Evolutionary conservation across 2,797 vertebrate species (phyloP).

Genomic region (Balearica regulorum): DNA sequence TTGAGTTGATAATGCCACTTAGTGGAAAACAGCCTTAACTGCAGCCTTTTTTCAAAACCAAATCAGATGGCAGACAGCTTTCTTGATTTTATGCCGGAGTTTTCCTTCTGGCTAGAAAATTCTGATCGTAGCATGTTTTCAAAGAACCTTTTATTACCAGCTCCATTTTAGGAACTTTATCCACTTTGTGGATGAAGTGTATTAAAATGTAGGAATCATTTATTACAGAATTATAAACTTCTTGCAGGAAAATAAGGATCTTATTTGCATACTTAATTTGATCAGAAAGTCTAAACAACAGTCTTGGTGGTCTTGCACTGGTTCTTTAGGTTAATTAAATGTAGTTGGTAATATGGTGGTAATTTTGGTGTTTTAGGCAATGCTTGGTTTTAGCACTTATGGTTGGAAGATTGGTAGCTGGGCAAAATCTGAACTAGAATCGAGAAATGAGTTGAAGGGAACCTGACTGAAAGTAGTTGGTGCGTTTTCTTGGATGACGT

Average conservation of each 20-base stretch:
- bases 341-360: neutral
- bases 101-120: neutral
- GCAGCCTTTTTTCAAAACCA: constrained; percentile 4
- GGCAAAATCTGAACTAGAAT: neutral
- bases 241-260: neutral
- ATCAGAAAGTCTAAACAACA: neutral
- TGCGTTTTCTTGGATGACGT: neutral
- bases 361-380: neutral
- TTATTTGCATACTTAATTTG: neutral
- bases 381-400: neutral
- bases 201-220: neutral
- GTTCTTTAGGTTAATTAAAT: neutral
- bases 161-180: neutral
- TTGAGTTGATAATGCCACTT: constrained; percentile 62
- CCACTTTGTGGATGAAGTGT: neutral
- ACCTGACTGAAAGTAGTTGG: neutral
- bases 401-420: neutral
- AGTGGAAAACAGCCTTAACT: constrained; percentile 60
- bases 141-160: neutral
- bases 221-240: neutral
- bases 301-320: neutral
- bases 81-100: neutral
- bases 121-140: neutral
- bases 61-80: neutral
- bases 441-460: neutral